phyloP scores from a whole-genome alignment of 2,888 invertebrate genomes.

The Eugnorisma glareosa region DNA sequence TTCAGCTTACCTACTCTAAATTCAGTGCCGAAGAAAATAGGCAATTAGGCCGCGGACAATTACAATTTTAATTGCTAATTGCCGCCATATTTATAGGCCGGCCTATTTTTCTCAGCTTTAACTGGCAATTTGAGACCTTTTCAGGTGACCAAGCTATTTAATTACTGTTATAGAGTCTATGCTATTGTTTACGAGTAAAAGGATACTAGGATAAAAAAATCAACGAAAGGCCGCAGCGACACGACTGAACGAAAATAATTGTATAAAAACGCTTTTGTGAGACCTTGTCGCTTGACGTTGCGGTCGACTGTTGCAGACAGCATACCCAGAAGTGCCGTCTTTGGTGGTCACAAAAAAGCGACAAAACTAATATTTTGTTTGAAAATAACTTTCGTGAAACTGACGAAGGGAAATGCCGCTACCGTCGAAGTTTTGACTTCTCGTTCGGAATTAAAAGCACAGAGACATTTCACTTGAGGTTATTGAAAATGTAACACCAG shows the following conservation, averaged over 20 bases:
- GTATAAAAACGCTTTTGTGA: neutral
- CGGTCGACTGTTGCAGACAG: neutral
- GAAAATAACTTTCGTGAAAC: neutral
- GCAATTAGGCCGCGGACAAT: constrained; percentile 43
- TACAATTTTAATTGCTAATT: constrained; percentile 63
- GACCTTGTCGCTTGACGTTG: neutral
- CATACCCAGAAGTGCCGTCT: neutral
- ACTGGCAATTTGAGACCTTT: constrained; percentile 20
- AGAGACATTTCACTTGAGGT: neutral
- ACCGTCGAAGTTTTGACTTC: neutral
- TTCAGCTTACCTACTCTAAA: constrained; percentile 13
- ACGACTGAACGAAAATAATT: neutral
- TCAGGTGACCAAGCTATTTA: constrained; percentile 36
- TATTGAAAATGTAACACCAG: neutral
- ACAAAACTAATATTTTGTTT: neutral
- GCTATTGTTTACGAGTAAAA: neutral
- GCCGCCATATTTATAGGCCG: constrained; percentile 26
- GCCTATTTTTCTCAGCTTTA: constrained; percentile 33
- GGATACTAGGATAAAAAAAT: neutral
- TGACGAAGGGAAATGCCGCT: neutral
- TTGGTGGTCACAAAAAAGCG: neutral
- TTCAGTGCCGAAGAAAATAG: constrained; percentile 44
- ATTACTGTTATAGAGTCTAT: neutral
- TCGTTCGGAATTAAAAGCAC: neutral
- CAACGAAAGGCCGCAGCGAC: neutral